Conservation (phyloP, 1,140 invertebrate species). For the Theocolax elegans region DNA sequence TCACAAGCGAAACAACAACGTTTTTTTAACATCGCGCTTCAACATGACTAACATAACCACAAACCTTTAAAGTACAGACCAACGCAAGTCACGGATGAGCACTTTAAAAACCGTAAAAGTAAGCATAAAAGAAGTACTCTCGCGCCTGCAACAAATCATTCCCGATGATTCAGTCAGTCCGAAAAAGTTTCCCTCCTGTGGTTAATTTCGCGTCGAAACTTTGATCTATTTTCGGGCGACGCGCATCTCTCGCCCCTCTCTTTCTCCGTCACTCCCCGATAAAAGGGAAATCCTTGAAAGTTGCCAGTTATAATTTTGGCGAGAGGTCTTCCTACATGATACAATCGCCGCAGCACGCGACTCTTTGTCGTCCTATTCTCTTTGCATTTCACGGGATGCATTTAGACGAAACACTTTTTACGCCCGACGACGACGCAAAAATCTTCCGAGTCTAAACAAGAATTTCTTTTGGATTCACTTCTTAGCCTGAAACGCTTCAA, state of each 20-base stretch:
- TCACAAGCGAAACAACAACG: too few species aligned
- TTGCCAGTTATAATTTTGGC: conserved; percentile 4
- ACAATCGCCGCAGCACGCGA: conserved; percentile 7
- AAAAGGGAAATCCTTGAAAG: conserved; percentile 12
- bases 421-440: background rate
- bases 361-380: background rate
- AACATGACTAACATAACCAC: too few species aligned
- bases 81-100: too few species aligned
- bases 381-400: conserved; percentile 21
- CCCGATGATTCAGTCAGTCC: too few species aligned
- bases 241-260: too few species aligned
- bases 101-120: too few species aligned
- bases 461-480: background rate
- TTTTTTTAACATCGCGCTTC: too few species aligned
- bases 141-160: too few species aligned
- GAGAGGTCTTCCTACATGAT: conserved; percentile 14
- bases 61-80: too few species aligned
- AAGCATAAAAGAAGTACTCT: too few species aligned
- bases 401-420: conserved; percentile 18
- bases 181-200: background rate
- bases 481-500: background rate
- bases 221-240: conserved; percentile 11
- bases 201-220: background rate
- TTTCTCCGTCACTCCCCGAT: too few species aligned
- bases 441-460: conserved; percentile 17